A percentile compares a stretch with the other conserved stretches of the same genome.
These are phyloP conservation scores for Notarius lentiginosus DNA, from an alignment of 2,113 vertebrate species.

Conservation along the genomic window DNA sequence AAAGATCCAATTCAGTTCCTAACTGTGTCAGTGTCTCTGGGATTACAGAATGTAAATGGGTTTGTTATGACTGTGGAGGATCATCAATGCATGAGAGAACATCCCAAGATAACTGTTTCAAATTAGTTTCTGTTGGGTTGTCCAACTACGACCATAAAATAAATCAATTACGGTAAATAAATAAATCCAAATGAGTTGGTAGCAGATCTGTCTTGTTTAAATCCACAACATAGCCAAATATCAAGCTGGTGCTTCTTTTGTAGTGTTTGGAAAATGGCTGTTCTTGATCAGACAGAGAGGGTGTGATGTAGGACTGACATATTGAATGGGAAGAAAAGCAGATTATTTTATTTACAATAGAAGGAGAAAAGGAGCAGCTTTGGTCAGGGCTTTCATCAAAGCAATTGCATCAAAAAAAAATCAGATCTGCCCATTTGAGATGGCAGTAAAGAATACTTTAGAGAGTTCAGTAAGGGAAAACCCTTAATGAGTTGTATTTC, in stretches of 20 bases:
- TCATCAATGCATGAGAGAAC: constrained; percentile 18
- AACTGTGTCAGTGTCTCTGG: constrained; percentile 8
- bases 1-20: constrained; percentile 17
- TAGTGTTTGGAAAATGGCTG: constrained; percentile 5
- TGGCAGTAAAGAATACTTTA: not conserved
- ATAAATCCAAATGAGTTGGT: constrained; percentile 2
- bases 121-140: constrained; percentile 25
- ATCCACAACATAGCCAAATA: not conserved
- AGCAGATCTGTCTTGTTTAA: constrained; percentile 23
- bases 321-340: constrained; percentile 3
- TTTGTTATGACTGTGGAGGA: constrained; percentile 29
- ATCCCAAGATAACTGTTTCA: constrained; percentile 20
- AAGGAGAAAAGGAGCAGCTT: not conserved
- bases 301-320: constrained; percentile 21
- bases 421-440: not conserved
- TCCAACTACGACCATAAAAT: constrained; percentile 11
- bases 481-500: not conserved
- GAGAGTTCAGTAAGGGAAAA: constrained; percentile 1
- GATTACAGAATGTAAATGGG: constrained; percentile 37
- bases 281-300: constrained; percentile 13
- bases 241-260: not conserved
- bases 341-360: constrained; percentile 12
- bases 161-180: constrained; percentile 45
- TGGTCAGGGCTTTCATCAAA: not conserved
- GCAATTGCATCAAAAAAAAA: not conserved